Evolutionary conservation across 2,113 vertebrate genomes (phyloP), one percentile per base, ranked within the genome.

Genomic region (Upupa epops): DNA sequence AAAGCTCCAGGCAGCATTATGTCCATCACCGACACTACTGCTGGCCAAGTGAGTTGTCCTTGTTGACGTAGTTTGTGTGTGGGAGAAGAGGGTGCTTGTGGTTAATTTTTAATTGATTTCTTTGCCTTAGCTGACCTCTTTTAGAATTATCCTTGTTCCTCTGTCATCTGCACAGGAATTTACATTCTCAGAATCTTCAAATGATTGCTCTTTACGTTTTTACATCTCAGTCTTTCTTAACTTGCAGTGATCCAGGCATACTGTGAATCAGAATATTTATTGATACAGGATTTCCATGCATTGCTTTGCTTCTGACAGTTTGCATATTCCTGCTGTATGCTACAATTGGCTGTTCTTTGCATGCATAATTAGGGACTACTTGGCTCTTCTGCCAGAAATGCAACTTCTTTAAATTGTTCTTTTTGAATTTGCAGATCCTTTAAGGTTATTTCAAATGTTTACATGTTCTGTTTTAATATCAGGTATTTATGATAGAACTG

Each of bases 271-370:
- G 63, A 69, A 42, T 68, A 45, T 34, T 91, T 72, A 80, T 51
- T 78, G 72, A 66, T 86, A 70, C 5, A 40, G 46, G 51, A 54
- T 69, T 88, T 82, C 54, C 90, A n/a, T 93, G 74, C 58, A 72
- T 78, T 70, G 10, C 25, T 83, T 78, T 63, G 72, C 24, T 91
- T 83, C 69, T 42, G 46, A 36, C 65, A n/a, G 70, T 82, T 86
- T 88, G 69, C 65, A 34, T 86, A 71, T 78, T 93, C 76, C 79
- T 86, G 40, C 34, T 68, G 31, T 54, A 60, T 86, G 83, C 21
- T 81, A 56, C 58, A 81, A 58, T 59, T 78, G 86, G 31, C 51
- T 94, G 49, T 92, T 93, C 83, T 86, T 61, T 48, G 69, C 70
- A 22, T 75, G 70, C 77, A 32, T 89, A 89, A 94, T 89, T 40